These are phyloP conservation scores for Drosophila paucipuncta DNA, from an alignment of 2,888 invertebrate genomes.

Conservation along the genomic window DNA sequence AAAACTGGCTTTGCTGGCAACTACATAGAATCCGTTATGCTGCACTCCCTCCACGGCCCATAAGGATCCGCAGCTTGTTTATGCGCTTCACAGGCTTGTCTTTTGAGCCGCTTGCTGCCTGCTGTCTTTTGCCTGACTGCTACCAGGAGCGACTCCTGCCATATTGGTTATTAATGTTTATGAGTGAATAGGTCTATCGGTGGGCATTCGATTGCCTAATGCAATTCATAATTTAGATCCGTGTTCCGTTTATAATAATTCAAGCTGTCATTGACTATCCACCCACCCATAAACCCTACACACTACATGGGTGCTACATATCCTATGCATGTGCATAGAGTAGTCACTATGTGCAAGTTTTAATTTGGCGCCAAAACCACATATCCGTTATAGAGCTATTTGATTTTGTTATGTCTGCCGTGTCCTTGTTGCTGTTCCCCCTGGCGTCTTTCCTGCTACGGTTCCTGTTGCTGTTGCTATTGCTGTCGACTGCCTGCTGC, in stretches of 20 bases:
- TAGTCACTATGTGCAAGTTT: conserved; percentile 22
- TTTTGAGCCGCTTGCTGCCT: conserved; percentile 32
- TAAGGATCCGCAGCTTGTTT: conserved; percentile 59
- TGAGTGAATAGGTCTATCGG: conserved; percentile 42
- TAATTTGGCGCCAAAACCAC: conserved; percentile 54
- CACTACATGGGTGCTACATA: neutral
- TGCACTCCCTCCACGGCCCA: conserved; percentile 28
- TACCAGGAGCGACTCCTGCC: conserved; percentile 26
- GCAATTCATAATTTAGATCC: conserved; percentile 68
- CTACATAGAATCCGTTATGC: conserved; percentile 42
- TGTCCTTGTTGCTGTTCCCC: conserved; percentile 6
- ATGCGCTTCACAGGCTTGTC: conserved; percentile 77
- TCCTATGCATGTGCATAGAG: neutral
- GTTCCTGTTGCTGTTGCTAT: conserved; percentile 13
- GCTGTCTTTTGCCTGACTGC: neutral
- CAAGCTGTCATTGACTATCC: conserved; percentile 32
- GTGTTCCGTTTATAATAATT: conserved; percentile 66
- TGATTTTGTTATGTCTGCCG: conserved; percentile 55
- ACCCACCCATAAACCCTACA: neutral
- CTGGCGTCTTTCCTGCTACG: neutral
- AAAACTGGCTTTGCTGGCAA: conserved; percentile 69
- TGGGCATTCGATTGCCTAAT: conserved; percentile 52
- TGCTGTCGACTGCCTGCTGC: conserved; percentile 12
- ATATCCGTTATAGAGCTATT: conserved; percentile 55
- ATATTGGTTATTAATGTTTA: conserved; percentile 77